Evolutionary conservation across 2,113 vertebrate species (phyloP).

Genomic region (Channa maculata): DNA sequence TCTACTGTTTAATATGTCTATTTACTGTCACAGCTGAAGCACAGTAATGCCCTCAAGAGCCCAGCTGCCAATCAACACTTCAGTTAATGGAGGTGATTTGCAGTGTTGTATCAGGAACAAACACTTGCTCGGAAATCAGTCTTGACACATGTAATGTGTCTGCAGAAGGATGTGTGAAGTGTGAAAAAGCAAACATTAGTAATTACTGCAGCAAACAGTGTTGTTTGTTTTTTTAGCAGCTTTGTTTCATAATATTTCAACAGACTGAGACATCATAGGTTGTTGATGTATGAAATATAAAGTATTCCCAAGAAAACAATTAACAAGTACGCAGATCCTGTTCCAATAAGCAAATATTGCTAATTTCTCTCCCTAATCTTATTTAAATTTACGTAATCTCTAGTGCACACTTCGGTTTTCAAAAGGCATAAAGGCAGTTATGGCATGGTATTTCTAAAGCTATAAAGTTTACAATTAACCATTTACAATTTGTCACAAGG

Average conservation of each 20-base stretch:
- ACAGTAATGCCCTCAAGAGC: slow-evolving; percentile 23
- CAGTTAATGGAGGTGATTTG: slow-evolving; percentile 42
- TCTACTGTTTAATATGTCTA: slow-evolving; percentile 21
- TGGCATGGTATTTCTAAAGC: too few species aligned
- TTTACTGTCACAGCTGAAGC: slow-evolving; percentile 28
- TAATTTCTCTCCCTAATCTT: neutral
- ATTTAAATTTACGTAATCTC: neutral
- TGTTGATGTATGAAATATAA: slow-evolving; percentile 31
- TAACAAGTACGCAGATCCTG: neutral
- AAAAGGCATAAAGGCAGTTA: too few species aligned
- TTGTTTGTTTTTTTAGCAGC: slow-evolving; percentile 19
- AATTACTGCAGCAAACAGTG: slow-evolving; percentile 18
- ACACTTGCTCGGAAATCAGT: slow-evolving; percentile 31
- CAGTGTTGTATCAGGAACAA: slow-evolving; percentile 45
- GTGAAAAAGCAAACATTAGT: slow-evolving; percentile 29
- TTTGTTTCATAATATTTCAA: slow-evolving; percentile 16
- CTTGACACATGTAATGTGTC: slow-evolving; percentile 10
- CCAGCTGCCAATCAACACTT: slow-evolving; percentile 48
- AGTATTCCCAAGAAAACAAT: slow-evolving; percentile 34
- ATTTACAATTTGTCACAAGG: neutral
- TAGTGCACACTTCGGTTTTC: neutral
- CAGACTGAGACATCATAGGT: slow-evolving; percentile 11
- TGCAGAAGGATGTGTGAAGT: slow-evolving; percentile 24
- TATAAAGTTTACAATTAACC: neutral
- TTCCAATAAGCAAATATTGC: neutral